These are phyloP conservation scores for Oikopleura vanhoeffeni DNA, from an alignment of 23 tunicate genomes.

Conservation along the genomic window DNA sequence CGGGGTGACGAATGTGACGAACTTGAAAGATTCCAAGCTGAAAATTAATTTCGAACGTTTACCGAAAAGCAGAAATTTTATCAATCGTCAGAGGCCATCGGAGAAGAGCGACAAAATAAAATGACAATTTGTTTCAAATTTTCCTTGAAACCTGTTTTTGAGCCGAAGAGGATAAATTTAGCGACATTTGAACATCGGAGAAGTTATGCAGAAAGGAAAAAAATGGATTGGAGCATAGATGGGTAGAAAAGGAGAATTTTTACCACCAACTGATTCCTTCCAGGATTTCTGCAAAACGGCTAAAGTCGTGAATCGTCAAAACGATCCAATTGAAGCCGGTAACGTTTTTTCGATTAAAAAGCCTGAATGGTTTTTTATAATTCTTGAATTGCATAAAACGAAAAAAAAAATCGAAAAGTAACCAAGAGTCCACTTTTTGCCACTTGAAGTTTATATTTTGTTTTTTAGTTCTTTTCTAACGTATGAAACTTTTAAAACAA, in stretches of 20 bases:
- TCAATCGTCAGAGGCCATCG: not conserved
- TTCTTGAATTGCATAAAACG: too few relatives aligned
- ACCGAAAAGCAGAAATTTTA: not conserved
- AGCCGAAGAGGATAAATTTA: not conserved
- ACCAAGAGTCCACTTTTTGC: too few relatives aligned
- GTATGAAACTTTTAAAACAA: too few relatives aligned
- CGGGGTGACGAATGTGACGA: not conserved
- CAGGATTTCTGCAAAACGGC: not conserved
- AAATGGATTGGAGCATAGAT: not conserved
- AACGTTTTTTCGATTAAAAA: too few relatives aligned
- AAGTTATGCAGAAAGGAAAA: not conserved
- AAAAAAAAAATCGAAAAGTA: too few relatives aligned
- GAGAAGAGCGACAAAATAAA: not conserved
- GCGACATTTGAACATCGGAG: conserved; percentile 3
- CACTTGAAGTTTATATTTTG: too few relatives aligned
- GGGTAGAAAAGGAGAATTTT: not conserved
- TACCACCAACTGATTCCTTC: not conserved
- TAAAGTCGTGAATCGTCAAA: not conserved
- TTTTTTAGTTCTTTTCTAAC: too few relatives aligned
- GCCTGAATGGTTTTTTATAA: too few relatives aligned
- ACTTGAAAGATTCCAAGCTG: not conserved
- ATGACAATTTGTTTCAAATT: not conserved
- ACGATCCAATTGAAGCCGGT: not conserved
- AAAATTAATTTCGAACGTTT: not conserved
- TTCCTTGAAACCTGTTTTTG: not conserved